A percentile compares a stretch with the other conserved stretches of the same genome.
These are phyloP conservation scores for Drosophila tripunctata DNA, from an alignment of 2,888 invertebrate species.

Conservation along the genomic window DNA sequence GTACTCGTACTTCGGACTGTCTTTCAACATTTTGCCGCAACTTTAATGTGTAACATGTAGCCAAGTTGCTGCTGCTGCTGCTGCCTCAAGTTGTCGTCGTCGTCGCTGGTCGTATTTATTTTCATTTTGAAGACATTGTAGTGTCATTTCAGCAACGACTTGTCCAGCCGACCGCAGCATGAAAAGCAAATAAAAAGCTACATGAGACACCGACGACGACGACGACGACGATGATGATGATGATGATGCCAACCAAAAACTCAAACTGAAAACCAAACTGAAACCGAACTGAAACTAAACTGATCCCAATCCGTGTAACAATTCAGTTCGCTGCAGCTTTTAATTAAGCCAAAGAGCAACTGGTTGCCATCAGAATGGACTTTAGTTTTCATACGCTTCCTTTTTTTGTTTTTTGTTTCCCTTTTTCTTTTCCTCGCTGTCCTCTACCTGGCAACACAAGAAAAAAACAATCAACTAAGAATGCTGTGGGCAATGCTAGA, in stretches of 20 bases:
- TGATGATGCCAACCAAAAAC: slow-evolving; percentile 17
- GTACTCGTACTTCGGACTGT: neutral
- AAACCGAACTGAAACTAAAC: slow-evolving; percentile 13
- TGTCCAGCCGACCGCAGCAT: slow-evolving; percentile 66
- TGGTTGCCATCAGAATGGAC: slow-evolving; percentile 54
- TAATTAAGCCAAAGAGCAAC: slow-evolving; percentile 80
- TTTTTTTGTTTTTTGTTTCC: too few relatives aligned
- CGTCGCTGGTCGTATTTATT: slow-evolving; percentile 71
- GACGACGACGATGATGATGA: too few relatives aligned
- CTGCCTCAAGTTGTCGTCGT: slow-evolving; percentile 23
- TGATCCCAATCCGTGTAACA: slow-evolving; percentile 72
- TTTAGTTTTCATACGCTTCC: neutral
- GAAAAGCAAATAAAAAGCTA: slow-evolving; percentile 71
- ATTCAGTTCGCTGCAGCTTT: slow-evolving; percentile 75
- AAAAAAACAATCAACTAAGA: neutral
- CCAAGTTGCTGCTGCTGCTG: slow-evolving; percentile 41
- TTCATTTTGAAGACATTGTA: slow-evolving; percentile 80
- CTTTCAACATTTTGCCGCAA: slow-evolving; percentile 28
- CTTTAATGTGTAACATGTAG: slow-evolving; percentile 79
- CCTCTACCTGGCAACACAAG: neutral
- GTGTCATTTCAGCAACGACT: slow-evolving; percentile 78
- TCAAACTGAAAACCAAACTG: slow-evolving; percentile 3
- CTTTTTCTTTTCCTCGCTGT: neutral
- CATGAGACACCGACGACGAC: too few relatives aligned
- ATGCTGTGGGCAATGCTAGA: neutral